Conservation (phyloP, 35 echinoderm and acorn worm species). For the Ophioderma brevispina region DNA sequence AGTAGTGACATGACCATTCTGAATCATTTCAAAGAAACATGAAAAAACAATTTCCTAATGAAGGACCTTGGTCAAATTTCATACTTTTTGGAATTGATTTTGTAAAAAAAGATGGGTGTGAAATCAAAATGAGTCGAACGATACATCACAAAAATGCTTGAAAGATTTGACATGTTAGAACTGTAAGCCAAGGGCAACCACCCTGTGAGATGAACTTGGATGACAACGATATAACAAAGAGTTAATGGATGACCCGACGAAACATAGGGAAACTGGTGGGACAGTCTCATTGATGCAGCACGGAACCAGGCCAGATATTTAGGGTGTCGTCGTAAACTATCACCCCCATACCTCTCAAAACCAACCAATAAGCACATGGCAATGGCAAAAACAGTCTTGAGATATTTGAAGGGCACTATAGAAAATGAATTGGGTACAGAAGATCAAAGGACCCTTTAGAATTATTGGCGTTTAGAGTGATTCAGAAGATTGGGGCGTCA, state of each 20-base stretch:
- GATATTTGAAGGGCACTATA: neutral
- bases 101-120: neutral
- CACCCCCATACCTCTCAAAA: neutral
- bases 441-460: neutral
- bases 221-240: neutral
- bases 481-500: neutral
- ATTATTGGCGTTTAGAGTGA: neutral
- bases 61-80: slow-evolving; percentile 34
- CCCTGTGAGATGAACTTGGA: neutral
- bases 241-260: neutral
- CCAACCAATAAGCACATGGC: neutral
- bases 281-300: neutral
- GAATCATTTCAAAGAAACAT: neutral
- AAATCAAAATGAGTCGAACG: slow-evolving; percentile 10
- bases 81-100: slow-evolving; percentile 38
- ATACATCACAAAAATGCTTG: slow-evolving; percentile 32
- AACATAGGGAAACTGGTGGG: neutral
- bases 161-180: slow-evolving; percentile 24
- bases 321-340: neutral
- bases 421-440: neutral
- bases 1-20: neutral
- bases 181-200: slow-evolving; percentile 21
- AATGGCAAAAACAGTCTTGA: neutral
- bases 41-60: slow-evolving; percentile 32
- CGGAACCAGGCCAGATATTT: neutral